Evolutionary conservation across 2,797 vertebrate species (phyloP), one percentile per base, ranked within the genome.

Genomic region (Sebastes taczanowskii): DNA sequence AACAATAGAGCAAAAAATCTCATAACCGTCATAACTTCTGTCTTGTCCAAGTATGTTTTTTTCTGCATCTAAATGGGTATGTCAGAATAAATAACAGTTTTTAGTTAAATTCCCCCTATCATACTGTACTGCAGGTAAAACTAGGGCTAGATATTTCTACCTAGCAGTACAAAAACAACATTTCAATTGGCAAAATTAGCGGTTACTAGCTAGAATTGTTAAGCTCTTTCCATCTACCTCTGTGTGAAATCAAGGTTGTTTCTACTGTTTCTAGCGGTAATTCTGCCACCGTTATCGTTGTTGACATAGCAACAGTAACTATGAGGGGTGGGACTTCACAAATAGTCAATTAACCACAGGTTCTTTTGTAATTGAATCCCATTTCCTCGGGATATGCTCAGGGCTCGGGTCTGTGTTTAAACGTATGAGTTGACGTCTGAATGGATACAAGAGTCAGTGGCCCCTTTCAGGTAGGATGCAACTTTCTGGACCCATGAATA

Each of bases 401-500:
- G 6, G 32, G 20, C 42, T 72, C 2, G 0, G 30, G 7, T 52
- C 63, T 62, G 58, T 62, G 66, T 80, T 71, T 30, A 62, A 82
- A 91, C 49, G 25, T 59, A 58, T 22, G 22, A 53, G 52, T 78
- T 62, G 11, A 64, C 59, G 18, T 67, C 23, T 77, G 35, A 74
- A 80, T 83, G 34, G 68, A 61, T 25, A 42, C 35, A 84, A 52
- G 46, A 66, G 66, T 56, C 68, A 77, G 66, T 56, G 65, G 46
- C 22, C 49, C 62, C 29, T 71, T 81, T 89, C 61, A 80, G 65
- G 65, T 70, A 59, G 70, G 60, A 81, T 68, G 61, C 27, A 74
- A 71, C 67, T 59, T 78, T 71, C 49, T 71, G 30, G 46, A 52
- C 56, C 23, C 25, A 87, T 86, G 82, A 88, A 88, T 79, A 73